A percentile compares a stretch with the other conserved stretches of the same genome.
Evolutionary conservation across 2,113 vertebrate genomes (phyloP).

Genomic region (Rutilus rutilus): DNA sequence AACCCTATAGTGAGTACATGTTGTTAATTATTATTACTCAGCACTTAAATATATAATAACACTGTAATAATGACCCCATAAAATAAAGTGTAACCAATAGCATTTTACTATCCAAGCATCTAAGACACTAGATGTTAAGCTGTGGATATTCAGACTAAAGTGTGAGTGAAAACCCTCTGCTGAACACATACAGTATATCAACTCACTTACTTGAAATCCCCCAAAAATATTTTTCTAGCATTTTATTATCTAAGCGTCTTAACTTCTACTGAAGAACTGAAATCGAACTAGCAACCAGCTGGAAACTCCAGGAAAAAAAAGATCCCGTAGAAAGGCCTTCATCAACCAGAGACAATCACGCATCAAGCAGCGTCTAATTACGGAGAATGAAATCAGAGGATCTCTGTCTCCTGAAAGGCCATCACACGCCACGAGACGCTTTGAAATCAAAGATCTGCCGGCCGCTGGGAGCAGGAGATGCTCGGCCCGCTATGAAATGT

Average conservation of each 20-base stretch:
- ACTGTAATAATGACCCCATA: too few species aligned
- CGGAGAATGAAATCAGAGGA: constrained; percentile 47
- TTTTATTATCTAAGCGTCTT: background rate
- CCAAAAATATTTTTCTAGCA: background rate
- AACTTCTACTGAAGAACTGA: background rate
- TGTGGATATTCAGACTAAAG: too few species aligned
- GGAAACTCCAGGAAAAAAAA: constrained; percentile 12
- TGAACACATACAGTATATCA: too few species aligned
- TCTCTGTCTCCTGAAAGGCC: constrained; percentile 50
- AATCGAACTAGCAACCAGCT: background rate
- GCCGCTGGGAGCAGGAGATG: constrained; percentile 56
- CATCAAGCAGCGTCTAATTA: constrained; percentile 53
- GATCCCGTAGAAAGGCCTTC: background rate
- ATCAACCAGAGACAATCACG: constrained; percentile 49
- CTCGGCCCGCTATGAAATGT: constrained; percentile 48
- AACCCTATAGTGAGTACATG: too few species aligned
- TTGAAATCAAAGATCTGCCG: constrained; percentile 67
- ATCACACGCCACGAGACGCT: constrained; percentile 49
- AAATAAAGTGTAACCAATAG: too few species aligned
- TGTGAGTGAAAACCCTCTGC: too few species aligned
- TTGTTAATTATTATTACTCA: too few species aligned
- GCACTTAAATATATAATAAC: too few species aligned
- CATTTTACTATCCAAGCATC: too few species aligned
- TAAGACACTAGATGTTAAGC: too few species aligned
- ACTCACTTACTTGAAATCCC: too few species aligned